Conservation (phyloP, 2,113 vertebrate genomes). For the Guaruba guarouba region DNA sequence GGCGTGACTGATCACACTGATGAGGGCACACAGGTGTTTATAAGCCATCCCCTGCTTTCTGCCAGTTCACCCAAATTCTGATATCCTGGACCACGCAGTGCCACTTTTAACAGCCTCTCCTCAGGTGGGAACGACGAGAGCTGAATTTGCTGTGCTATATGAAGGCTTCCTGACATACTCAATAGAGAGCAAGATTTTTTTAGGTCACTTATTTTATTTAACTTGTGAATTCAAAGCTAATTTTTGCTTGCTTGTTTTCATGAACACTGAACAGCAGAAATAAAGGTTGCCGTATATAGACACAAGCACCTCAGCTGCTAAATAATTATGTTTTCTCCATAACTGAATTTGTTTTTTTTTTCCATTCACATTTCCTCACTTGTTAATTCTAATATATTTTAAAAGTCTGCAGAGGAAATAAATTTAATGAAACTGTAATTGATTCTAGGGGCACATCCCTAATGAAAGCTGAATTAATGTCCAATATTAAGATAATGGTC, state of each 20-base stretch:
- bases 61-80: neutral
- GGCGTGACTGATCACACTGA: neutral
- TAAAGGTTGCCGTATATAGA: neutral
- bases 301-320: neutral
- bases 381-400: neutral
- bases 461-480: neutral
- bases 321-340: neutral
- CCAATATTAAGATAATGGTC: neutral
- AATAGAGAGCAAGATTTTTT: neutral
- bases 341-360: neutral
- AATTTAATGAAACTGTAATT: neutral
- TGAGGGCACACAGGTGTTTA: neutral
- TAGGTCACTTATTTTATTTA: neutral
- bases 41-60: neutral
- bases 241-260: neutral
- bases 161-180: neutral
- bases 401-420: neutral
- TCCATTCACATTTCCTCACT: neutral
- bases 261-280: neutral
- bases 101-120: neutral
- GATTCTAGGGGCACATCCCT: neutral
- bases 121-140: neutral
- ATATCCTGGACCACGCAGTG: neutral
- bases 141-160: neutral
- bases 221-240: neutral